Conservation (phyloP, 2,888 invertebrate species). For the Argyresthia goedartella region DNA sequence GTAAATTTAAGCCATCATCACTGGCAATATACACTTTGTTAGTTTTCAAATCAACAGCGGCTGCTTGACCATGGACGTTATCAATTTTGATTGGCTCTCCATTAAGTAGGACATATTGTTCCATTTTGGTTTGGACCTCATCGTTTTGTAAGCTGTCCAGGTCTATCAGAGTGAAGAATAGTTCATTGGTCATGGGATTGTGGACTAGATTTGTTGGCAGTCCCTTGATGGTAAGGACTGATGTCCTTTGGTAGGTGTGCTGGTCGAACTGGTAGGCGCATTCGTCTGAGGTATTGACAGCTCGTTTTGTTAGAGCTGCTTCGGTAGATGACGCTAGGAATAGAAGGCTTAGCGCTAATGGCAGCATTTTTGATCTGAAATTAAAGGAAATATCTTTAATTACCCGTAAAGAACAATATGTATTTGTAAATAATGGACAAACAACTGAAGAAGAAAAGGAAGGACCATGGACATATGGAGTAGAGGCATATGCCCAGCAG, state of each 20-base stretch:
- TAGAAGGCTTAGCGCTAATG: slow-evolving; percentile 20
- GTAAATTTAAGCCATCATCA: slow-evolving; percentile 40
- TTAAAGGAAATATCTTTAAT: too few species aligned
- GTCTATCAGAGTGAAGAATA: slow-evolving; percentile 53
- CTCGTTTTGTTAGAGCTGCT: too few species aligned
- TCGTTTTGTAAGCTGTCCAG: slow-evolving; percentile 50
- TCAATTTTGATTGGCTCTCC: slow-evolving; percentile 43
- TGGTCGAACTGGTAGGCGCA: slow-evolving; percentile 38
- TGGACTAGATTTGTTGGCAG: slow-evolving; percentile 50
- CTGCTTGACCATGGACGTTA: slow-evolving; percentile 47
- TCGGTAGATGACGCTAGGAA: too few species aligned
- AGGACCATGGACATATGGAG: too few species aligned
- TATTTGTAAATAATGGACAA: too few species aligned
- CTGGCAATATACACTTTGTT: slow-evolving; percentile 47
- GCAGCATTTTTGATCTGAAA: slow-evolving; percentile 27
- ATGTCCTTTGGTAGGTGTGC: slow-evolving; percentile 29
- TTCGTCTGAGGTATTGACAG: slow-evolving; percentile 4
- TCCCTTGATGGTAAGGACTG: slow-evolving; percentile 47
- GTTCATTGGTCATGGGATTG: slow-evolving; percentile 37
- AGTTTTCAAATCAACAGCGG: slow-evolving; percentile 40
- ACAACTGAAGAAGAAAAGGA: too few species aligned
- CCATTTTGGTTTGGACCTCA: slow-evolving; percentile 55
- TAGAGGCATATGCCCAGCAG: too few species aligned
- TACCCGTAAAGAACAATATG: too few species aligned
- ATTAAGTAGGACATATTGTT: slow-evolving; percentile 45